phyloP scores from a whole-genome alignment of 2,113 vertebrate genomes.

The Shinisaurus crocodilurus region DNA sequence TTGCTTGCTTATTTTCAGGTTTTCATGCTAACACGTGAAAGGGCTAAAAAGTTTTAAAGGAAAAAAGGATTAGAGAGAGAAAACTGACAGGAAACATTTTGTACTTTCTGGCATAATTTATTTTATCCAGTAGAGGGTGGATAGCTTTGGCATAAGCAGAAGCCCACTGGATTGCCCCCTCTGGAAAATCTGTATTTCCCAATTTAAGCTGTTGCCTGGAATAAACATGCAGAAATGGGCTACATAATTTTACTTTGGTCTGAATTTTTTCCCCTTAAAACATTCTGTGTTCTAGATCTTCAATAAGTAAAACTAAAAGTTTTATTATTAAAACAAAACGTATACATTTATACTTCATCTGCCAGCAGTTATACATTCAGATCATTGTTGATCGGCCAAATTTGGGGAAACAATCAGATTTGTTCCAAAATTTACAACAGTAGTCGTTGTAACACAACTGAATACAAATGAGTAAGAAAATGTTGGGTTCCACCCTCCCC shows the following conservation, averaged over 20 bases:
- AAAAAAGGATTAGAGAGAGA: neutral
- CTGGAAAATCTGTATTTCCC: neutral
- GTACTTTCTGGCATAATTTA: neutral
- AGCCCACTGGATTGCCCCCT: neutral
- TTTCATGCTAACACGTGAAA: neutral
- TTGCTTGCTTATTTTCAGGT: neutral
- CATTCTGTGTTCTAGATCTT: neutral
- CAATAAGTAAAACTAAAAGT: neutral
- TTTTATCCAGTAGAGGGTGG: neutral
- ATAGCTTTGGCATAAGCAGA: neutral
- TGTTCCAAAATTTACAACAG: neutral
- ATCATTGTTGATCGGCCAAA: neutral
- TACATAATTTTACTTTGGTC: neutral
- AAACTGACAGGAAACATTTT: neutral
- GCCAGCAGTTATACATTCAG: neutral
- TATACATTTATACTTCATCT: neutral
- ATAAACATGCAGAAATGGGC: neutral
- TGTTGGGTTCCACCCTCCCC: too few relatives aligned
- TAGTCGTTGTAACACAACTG: neutral
- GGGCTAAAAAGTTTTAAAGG: neutral
- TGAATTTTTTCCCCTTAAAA: too few relatives aligned
- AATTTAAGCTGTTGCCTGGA: neutral
- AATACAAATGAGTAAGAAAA: neutral
- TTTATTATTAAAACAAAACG: too few relatives aligned
- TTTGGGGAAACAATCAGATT: neutral